phyloP scores from a whole-genome alignment of 2,113 vertebrate species.

The Cacatua alba region DNA sequence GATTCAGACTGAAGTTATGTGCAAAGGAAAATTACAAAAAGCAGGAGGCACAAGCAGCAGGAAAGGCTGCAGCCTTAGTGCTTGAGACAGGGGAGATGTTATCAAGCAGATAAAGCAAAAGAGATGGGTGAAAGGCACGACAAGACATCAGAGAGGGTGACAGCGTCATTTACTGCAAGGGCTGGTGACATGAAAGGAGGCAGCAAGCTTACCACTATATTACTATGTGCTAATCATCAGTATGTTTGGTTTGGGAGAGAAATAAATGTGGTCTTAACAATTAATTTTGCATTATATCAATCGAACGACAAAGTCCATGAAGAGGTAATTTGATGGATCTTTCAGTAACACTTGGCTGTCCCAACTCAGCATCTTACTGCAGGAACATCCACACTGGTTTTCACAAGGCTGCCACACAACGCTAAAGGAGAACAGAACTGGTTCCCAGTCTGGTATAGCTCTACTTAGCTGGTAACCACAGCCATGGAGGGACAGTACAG shows the following conservation, averaged over 20 bases:
- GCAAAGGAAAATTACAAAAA: not conserved
- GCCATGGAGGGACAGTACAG: not conserved
- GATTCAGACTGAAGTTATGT: not conserved
- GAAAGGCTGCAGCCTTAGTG: constrained; percentile 14
- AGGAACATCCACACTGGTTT: not conserved
- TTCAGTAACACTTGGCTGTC: accelerated
- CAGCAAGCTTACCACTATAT: not conserved
- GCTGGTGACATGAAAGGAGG: not conserved
- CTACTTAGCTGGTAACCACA: not conserved
- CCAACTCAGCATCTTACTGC: not conserved
- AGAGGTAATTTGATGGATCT: not conserved
- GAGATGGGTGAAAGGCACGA: not conserved
- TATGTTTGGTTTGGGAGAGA: not conserved
- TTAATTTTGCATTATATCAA: not conserved
- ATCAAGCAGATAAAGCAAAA: not conserved
- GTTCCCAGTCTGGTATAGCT: not conserved
- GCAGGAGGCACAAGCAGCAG: not conserved
- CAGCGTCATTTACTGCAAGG: not conserved
- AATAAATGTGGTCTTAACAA: not conserved
- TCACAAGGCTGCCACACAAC: not conserved
- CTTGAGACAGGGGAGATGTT: constrained; percentile 4
- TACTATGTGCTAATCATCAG: not conserved
- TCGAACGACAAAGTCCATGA: accelerated
- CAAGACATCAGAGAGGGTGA: not conserved
- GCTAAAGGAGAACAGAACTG: not conserved